Percentiles rank a stretch among this genome's conserved stretches.
Evolutionary conservation across 2,113 vertebrate genomes (phyloP).

Genomic region (Sisor rabdophorus): DNA sequence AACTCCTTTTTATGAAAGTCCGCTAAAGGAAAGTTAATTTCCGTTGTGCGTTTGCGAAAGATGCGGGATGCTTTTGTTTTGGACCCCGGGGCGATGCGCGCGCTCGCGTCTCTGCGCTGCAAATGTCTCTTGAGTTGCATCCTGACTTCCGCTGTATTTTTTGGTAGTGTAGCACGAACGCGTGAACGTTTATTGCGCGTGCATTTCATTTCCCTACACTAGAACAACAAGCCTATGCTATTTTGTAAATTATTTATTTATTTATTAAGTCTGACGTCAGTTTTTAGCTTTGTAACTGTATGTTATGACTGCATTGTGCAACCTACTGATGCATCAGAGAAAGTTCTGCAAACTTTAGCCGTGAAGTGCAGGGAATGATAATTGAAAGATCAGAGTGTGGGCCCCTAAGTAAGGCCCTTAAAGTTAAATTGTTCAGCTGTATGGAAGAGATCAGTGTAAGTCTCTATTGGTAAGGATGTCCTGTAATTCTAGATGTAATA

Average conservation of each 20-base stretch:
- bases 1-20: background rate
- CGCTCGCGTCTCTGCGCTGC: background rate
- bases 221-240: background rate
- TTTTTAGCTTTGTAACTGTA: background rate
- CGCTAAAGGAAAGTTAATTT: background rate
- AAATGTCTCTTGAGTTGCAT: background rate
- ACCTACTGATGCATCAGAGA: too few relatives aligned
- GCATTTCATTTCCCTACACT: background rate
- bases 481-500: too few relatives aligned
- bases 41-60: background rate
- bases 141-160: background rate
- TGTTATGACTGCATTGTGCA: too few relatives aligned
- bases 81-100: background rate
- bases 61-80: constrained; percentile 6
- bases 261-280: background rate
- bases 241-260: background rate
- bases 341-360: too few relatives aligned
- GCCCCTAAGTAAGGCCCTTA: too few relatives aligned
- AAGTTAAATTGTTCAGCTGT: too few relatives aligned
- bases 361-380: background rate
- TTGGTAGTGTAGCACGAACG: too few relatives aligned
- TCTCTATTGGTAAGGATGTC: too few relatives aligned
- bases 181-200: background rate
- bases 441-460: too few relatives aligned
- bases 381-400: too few relatives aligned